Evolutionary conservation across 1,140 invertebrate species (phyloP).

Genomic region (Mylabris phalerata): DNA sequence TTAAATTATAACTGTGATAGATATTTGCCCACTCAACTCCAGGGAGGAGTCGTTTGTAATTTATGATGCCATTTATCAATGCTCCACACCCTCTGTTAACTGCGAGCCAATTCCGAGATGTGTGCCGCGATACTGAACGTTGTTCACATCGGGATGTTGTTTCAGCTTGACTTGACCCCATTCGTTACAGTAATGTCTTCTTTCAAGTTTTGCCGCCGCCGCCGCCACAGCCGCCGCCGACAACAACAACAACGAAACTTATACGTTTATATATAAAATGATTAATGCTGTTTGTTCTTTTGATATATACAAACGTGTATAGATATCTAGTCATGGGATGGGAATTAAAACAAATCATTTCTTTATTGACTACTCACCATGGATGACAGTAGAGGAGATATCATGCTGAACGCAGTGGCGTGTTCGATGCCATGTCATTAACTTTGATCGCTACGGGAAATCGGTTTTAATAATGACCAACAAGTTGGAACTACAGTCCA

Average conservation of each 20-base stretch:
- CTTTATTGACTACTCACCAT: conserved; percentile 14
- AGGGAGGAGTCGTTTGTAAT: conserved; percentile 40
- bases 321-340: conserved; percentile 12
- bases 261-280: too few relatives aligned
- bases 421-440: conserved; percentile 15
- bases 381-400: background rate
- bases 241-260: too few relatives aligned
- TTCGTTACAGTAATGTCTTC: conserved; percentile 41
- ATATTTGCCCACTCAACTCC: conserved; percentile 43
- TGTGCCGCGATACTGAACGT: conserved; percentile 35
- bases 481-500: conserved; percentile 1
- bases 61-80: conserved; percentile 43
- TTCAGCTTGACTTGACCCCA: conserved; percentile 40
- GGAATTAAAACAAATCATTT: conserved; percentile 20
- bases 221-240: background rate
- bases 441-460: conserved; percentile 5
- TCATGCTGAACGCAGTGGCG: conserved; percentile 6
- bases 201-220: conserved; percentile 37
- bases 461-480: conserved; percentile 10
- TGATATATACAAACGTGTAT: background rate
- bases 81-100: conserved; percentile 45
- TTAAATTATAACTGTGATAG: conserved; percentile 44
- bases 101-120: conserved; percentile 43
- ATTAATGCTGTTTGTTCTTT: too few relatives aligned
- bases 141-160: conserved; percentile 37